A percentile compares a stretch with the other conserved stretches of the same genome.
phyloP scores from a whole-genome alignment of 2,888 invertebrate genomes.

The Brachynemurus nebulosus region DNA sequence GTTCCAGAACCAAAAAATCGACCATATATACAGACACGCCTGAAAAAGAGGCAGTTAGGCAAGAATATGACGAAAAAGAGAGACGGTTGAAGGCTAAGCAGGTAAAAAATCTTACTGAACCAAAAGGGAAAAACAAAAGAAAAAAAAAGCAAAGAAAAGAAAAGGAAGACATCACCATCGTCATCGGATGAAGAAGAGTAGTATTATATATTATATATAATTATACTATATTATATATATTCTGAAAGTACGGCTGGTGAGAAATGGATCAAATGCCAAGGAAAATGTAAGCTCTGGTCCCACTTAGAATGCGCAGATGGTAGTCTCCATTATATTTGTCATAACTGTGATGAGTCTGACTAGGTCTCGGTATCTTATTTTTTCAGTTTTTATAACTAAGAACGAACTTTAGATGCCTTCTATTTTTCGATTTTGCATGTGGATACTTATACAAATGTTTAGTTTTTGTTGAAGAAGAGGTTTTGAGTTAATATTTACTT shows the following conservation, averaged over 20 bases:
- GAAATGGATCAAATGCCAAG: conserved; percentile 10
- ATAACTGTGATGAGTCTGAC: conserved; percentile 17
- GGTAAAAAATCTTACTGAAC: conserved; percentile 6
- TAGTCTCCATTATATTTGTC: conserved; percentile 15
- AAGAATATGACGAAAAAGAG: conserved; percentile 15
- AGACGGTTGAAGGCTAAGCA: conserved; percentile 11
- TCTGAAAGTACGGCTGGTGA: conserved; percentile 14
- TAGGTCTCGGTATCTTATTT: conserved; percentile 11
- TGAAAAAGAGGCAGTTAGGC: conserved; percentile 17
- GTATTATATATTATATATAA: conserved; percentile 17
- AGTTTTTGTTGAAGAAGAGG: too few relatives aligned
- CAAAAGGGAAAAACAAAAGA: not conserved
- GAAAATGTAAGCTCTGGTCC: conserved; percentile 11
- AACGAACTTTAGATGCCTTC: too few relatives aligned
- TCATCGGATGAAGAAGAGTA: conserved; percentile 10
- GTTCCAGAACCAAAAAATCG: conserved; percentile 13
- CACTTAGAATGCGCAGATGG: conserved; percentile 11
- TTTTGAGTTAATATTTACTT: too few relatives aligned
- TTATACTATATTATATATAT: too few relatives aligned
- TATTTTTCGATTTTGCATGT: too few relatives aligned
- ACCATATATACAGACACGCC: conserved; percentile 16
- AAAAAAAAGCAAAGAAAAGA: conserved; percentile 10
- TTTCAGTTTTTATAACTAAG: too few relatives aligned
- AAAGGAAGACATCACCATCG: conserved; percentile 7
- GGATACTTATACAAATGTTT: too few relatives aligned